Evolutionary conservation across 1,140 invertebrate species (phyloP).

Genomic region (Ephestia elutella): DNA sequence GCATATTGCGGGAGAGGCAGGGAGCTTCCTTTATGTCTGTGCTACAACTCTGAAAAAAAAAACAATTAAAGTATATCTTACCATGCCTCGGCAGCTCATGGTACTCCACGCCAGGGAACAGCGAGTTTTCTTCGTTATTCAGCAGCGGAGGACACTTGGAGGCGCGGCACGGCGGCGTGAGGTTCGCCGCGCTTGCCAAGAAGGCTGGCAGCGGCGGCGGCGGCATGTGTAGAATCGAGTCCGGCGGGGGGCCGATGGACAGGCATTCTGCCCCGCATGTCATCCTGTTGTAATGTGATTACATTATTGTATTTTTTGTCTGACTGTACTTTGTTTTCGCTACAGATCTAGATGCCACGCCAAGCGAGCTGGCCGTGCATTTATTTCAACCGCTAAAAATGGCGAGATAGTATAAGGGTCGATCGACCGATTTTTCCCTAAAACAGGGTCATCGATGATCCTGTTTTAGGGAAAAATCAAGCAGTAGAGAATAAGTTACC

Average conservation of each 20-base stretch:
- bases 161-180: slow-evolving; percentile 75
- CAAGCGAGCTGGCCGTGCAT: too few species aligned
- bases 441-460: too few species aligned
- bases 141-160: slow-evolving; percentile 71
- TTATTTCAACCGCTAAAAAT: too few species aligned
- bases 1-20: too few species aligned
- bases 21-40: too few species aligned
- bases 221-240: slow-evolving; percentile 85
- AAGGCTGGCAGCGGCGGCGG: slow-evolving; percentile 86
- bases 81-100: slow-evolving; percentile 84
- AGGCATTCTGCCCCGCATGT: slow-evolving; percentile 76
- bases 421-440: too few species aligned
- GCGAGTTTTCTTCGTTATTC: slow-evolving; percentile 62
- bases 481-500: too few species aligned
- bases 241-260: slow-evolving; percentile 85
- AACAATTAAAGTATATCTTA: slow-evolving; percentile 38
- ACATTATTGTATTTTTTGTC: too few species aligned
- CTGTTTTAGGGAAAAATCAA: too few species aligned
- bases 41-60: not conserved
- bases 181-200: slow-evolving; percentile 74
- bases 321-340: too few species aligned
- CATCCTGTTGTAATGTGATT: slow-evolving; percentile 47
- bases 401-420: too few species aligned
- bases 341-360: too few species aligned
- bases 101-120: slow-evolving; percentile 79